phyloP scores from a whole-genome alignment of 2,113 vertebrate genomes.

The Erythrocercus mccallii region DNA sequence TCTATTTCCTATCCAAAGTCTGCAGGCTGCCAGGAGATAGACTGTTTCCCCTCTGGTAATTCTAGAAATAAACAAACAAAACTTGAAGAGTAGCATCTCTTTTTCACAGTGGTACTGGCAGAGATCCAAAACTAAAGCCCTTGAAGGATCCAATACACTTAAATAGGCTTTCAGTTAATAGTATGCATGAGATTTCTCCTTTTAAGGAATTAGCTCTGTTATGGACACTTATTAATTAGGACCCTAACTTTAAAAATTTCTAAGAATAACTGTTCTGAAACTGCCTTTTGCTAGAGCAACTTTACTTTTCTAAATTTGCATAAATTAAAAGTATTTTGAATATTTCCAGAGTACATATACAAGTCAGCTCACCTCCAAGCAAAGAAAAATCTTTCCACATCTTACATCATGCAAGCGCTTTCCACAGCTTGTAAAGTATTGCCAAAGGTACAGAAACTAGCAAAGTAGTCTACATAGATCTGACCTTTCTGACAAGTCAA shows the following conservation, averaged over 20 bases:
- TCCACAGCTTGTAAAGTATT: not conserved
- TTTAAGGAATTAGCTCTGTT: not conserved
- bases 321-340: not conserved
- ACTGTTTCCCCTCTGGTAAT: slow-evolving; percentile 35
- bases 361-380: not conserved
- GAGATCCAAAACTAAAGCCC: slow-evolving; percentile 14
- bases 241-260: not conserved
- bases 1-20: slow-evolving; percentile 21
- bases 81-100: slow-evolving; percentile 17
- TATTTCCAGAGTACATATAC: not conserved
- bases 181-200: not conserved
- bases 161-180: not conserved
- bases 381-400: not conserved
- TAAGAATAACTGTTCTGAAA: not conserved
- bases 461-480: not conserved
- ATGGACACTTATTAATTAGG: not conserved
- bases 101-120: not conserved
- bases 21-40: slow-evolving; percentile 17
- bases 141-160: not conserved
- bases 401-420: not conserved
- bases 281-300: not conserved
- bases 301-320: not conserved
- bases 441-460: not conserved
- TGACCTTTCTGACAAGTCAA: not conserved
- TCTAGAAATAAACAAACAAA: slow-evolving; percentile 28